Conservation (phyloP, 2,797 vertebrate genomes). For the Labroides dimidiatus region DNA sequence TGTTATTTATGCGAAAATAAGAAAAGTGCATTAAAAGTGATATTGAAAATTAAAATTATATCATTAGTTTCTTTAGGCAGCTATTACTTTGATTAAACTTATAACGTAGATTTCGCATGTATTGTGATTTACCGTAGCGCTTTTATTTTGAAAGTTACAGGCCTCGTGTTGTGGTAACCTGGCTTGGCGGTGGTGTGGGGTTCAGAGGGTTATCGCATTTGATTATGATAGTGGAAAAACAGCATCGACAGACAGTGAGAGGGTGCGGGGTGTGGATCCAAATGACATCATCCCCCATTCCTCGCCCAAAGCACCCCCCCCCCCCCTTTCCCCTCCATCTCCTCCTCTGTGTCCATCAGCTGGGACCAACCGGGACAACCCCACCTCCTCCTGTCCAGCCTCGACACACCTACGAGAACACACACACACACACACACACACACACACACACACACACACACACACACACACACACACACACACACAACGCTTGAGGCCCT, state of each 20-base stretch:
- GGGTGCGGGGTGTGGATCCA: slow-evolving; percentile 28
- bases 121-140: not conserved
- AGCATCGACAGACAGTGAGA: slow-evolving; percentile 3
- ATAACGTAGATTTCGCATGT: not conserved
- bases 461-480: slow-evolving; percentile 13
- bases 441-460: slow-evolving; percentile 55
- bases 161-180: slow-evolving; percentile 29
- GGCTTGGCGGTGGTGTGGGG: slow-evolving; percentile 23
- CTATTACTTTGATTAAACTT: slow-evolving; percentile 1
- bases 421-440: slow-evolving; percentile 13
- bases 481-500: slow-evolving; percentile 41
- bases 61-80: not conserved
- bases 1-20: not conserved
- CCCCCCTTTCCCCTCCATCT: not conserved
- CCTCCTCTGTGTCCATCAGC: slow-evolving; percentile 29
- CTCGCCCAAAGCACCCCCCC: slow-evolving; percentile 6
- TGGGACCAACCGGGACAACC: slow-evolving; percentile 45
- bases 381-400: slow-evolving; percentile 48
- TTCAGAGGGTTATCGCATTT: slow-evolving; percentile 47
- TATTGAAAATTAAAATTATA: not conserved
- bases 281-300: slow-evolving; percentile 70
- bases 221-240: slow-evolving; percentile 26
- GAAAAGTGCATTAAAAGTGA: not conserved
- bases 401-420: slow-evolving; percentile 54
- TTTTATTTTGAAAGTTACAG: slow-evolving; percentile 62